A percentile compares a stretch with the other conserved stretches of the same genome.
phyloP scores from a whole-genome alignment of 2,113 vertebrate genomes.

The Tachuris rubrigastra region DNA sequence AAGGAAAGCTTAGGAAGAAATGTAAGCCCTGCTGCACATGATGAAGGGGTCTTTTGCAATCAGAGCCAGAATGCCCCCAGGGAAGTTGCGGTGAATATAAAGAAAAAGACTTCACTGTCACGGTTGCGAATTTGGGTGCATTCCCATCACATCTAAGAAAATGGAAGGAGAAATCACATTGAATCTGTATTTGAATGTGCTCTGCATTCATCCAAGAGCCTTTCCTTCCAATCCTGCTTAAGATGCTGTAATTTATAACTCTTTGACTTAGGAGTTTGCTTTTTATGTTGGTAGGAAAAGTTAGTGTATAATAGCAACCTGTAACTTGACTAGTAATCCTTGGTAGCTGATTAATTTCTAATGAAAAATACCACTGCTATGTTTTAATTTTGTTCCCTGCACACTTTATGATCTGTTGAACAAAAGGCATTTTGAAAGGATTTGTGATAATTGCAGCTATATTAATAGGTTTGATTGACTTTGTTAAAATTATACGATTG shows the following conservation, averaged over 20 bases:
- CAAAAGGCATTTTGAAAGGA: background rate
- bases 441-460: background rate
- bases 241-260: conserved; percentile 6
- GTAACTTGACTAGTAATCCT: conserved; percentile 32
- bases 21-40: background rate
- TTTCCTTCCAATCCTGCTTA: background rate
- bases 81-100: background rate
- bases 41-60: background rate
- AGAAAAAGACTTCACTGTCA: background rate
- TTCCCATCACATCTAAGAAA: conserved; percentile 11
- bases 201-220: background rate
- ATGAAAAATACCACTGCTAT: background rate
- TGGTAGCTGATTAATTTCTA: conserved; percentile 31
- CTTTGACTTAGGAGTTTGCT: conserved; percentile 31
- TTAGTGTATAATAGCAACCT: background rate
- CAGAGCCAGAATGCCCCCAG: background rate
- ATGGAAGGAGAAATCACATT: background rate
- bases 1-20: background rate
- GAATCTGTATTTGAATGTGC: background rate
- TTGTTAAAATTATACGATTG: background rate
- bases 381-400: background rate
- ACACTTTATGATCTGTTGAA: background rate
- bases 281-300: conserved; percentile 12
- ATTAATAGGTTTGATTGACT: conserved; percentile 7
- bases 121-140: background rate